A percentile compares a stretch with the other conserved stretches of the same genome.
Evolutionary conservation across 2,888 invertebrate genomes (phyloP).

Genomic region (Notodonta dromedarius): DNA sequence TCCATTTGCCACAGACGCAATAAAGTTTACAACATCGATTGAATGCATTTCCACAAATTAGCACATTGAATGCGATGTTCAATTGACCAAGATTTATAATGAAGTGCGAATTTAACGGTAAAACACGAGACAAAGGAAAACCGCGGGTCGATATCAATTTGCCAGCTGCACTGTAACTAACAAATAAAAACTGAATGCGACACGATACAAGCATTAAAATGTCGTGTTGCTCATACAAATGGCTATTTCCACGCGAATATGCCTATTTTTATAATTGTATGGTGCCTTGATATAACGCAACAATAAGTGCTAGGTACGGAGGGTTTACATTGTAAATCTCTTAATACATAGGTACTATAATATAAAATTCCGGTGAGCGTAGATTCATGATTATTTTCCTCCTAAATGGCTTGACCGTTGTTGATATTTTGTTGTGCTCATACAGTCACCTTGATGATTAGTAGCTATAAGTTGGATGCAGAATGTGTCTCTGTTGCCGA

Average conservation of each 20-base stretch:
- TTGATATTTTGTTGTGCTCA: too few relatives aligned
- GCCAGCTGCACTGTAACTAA: conserved; percentile 35
- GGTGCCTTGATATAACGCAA: neutral
- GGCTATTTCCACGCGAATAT: neutral
- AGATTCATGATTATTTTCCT: too few relatives aligned
- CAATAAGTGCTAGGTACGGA: too few relatives aligned
- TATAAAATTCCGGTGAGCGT: too few relatives aligned
- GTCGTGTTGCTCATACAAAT: neutral
- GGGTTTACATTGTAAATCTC: too few relatives aligned
- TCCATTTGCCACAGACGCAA: conserved; percentile 7
- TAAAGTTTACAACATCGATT: conserved; percentile 18
- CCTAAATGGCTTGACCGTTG: too few relatives aligned
- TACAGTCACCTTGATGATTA: too few relatives aligned
- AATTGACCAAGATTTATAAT: conserved; percentile 26
- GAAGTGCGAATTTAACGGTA: conserved; percentile 26
- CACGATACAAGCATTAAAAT: conserved; percentile 24
- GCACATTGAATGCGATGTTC: conserved; percentile 25
- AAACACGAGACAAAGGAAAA: conserved; percentile 33
- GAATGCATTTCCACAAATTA: conserved; percentile 30
- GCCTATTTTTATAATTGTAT: neutral
- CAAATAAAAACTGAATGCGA: conserved; percentile 35
- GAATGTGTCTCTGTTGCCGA: too few relatives aligned
- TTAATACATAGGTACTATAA: too few relatives aligned
- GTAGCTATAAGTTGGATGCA: too few relatives aligned
- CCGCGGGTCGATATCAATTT: conserved; percentile 41